These are phyloP conservation scores for Anagyrus pseudococci DNA, from an alignment of 2,888 invertebrate genomes.

Conservation along the genomic window DNA sequence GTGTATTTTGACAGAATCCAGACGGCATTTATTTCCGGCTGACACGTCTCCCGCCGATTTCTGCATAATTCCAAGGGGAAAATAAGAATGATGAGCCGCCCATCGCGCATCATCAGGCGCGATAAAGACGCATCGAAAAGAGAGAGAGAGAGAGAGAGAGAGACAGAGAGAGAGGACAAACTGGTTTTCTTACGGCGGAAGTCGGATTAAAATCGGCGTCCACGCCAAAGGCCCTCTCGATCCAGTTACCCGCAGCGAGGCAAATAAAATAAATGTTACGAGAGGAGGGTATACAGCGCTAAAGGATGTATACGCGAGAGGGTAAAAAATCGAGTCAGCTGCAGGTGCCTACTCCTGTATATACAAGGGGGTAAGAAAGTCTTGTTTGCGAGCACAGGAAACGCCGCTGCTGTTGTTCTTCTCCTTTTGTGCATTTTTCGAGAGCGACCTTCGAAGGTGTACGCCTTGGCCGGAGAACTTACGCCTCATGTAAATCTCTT, in stretches of 20 bases:
- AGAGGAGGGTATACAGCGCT: not conserved
- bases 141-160: not conserved
- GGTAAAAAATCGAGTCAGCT: slow-evolving; percentile 14
- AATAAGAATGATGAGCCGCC: not conserved
- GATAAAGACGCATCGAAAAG: not conserved
- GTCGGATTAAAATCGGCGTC: slow-evolving; percentile 21
- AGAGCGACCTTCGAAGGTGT: not conserved
- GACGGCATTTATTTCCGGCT: slow-evolving; percentile 9
- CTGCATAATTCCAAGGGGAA: slow-evolving; percentile 29
- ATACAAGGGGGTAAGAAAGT: slow-evolving; percentile 12
- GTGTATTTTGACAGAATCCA: no score
- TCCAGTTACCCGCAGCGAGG: slow-evolving; percentile 21
- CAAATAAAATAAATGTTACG: slow-evolving; percentile 29
- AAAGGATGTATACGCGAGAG: not conserved
- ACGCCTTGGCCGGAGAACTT: no score
- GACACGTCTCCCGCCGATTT: slow-evolving; percentile 10
- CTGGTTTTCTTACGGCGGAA: slow-evolving; percentile 31
- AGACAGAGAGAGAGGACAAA: not conserved
- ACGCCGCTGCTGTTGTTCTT: not conserved
- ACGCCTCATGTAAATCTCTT: not conserved
- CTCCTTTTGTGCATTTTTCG: not conserved
- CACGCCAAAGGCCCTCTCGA: slow-evolving; percentile 7
- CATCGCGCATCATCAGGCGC: slow-evolving; percentile 15
- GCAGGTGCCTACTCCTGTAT: slow-evolving; percentile 9
- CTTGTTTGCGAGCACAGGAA: slow-evolving; percentile 35